These are phyloP conservation scores for Drosophila emarginata DNA, from an alignment of 2,888 invertebrate genomes.

Conservation along the genomic window DNA sequence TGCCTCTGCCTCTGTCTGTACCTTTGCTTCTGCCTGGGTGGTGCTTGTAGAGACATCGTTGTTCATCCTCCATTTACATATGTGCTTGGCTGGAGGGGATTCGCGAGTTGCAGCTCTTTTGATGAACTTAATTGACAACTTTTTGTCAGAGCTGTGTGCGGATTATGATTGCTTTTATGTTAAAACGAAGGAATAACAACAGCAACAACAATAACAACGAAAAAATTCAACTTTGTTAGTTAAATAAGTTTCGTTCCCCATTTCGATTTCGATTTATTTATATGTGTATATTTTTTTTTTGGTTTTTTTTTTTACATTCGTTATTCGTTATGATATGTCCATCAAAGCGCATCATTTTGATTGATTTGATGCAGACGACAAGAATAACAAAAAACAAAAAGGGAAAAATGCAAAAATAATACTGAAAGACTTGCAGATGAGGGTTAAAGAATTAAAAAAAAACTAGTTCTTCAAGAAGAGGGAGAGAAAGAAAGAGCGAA, in stretches of 20 bases:
- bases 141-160: conserved; percentile 77
- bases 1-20: background rate
- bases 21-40: conserved; percentile 63
- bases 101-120: conserved; percentile 27
- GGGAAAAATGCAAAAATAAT: background rate
- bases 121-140: conserved; percentile 79
- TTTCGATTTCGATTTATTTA: background rate
- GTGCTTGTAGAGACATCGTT: conserved; percentile 29
- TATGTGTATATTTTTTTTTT: background rate
- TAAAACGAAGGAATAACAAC: conserved; percentile 46
- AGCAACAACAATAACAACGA: background rate
- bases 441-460: background rate
- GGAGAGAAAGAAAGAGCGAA: too few relatives aligned
- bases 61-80: conserved; percentile 63
- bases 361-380: conserved; percentile 66
- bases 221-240: conserved; percentile 57
- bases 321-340: conserved; percentile 50
- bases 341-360: conserved; percentile 72
- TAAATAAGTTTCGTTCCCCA: conserved; percentile 50
- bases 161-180: conserved; percentile 80
- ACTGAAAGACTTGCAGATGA: conserved; percentile 12
- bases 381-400: background rate
- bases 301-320: conserved; percentile 27
- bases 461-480: too few relatives aligned
- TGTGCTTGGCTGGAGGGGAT: conserved; percentile 18